Evolutionary conservation across 2,888 invertebrate genomes (phyloP).

Genomic region (Caenorhabditis panamensis): DNA sequence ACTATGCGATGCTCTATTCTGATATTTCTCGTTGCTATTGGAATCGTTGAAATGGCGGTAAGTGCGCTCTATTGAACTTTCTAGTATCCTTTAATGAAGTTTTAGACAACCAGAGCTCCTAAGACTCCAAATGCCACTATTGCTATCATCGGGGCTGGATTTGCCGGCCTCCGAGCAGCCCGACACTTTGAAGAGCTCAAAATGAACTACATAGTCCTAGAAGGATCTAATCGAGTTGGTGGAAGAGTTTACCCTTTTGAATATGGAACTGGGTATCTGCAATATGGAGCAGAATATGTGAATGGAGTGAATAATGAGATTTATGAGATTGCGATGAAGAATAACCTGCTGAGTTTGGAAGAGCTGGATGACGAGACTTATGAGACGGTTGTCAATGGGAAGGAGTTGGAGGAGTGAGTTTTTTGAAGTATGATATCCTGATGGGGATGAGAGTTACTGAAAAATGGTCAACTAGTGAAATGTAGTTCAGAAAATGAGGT

Average conservation of each 20-base stretch:
- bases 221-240: conserved; percentile 69
- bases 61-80: too few relatives aligned
- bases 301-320: conserved; percentile 72
- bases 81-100: too few relatives aligned
- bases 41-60: too few relatives aligned
- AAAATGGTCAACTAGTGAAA: background rate
- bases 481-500: too few relatives aligned
- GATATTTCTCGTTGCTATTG: too few relatives aligned
- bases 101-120: too few relatives aligned
- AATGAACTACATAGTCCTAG: conserved; percentile 63
- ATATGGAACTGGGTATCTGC: conserved; percentile 70
- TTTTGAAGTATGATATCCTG: too few relatives aligned
- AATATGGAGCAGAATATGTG: conserved; percentile 78
- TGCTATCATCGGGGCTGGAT: conserved; percentile 63
- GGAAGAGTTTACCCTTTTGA: conserved; percentile 73
- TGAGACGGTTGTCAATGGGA: too few relatives aligned
- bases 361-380: too few relatives aligned
- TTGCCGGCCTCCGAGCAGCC: conserved; percentile 65
- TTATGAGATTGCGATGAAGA: conserved; percentile 65
- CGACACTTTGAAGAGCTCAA: conserved; percentile 47
- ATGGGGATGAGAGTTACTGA: background rate
- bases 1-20: too few relatives aligned
- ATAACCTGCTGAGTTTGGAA: conserved; percentile 69
- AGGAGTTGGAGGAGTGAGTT: too few relatives aligned
- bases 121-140: too few relatives aligned